A percentile compares a stretch with the other conserved stretches of the same genome.
Evolutionary conservation across 2,797 vertebrate genomes (phyloP).

Genomic region (Tolypeutes matacus): DNA sequence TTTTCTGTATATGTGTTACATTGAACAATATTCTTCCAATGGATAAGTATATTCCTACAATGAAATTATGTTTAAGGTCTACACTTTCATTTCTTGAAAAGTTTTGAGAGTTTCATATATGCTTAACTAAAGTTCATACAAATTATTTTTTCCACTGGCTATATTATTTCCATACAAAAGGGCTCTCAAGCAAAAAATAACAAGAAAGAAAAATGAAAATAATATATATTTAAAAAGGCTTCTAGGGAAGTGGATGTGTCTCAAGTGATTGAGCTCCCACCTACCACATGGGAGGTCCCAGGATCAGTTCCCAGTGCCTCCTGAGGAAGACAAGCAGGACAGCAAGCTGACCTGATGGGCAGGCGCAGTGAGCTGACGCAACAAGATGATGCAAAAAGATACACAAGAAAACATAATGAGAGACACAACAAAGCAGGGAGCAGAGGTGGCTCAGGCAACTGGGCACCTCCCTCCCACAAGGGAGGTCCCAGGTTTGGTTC

Average conservation of each 20-base stretch:
- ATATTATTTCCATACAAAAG: not conserved
- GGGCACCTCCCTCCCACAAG: too few species aligned
- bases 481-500: too few species aligned
- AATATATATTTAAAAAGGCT: not conserved
- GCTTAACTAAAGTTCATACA: not conserved
- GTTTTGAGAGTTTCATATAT: slow-evolving; percentile 23
- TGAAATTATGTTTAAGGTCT: not conserved
- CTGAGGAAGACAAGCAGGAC: too few species aligned
- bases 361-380: too few species aligned
- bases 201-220: not conserved
- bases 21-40: not conserved
- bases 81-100: not conserved
- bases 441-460: too few species aligned
- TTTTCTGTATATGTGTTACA: not conserved
- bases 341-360: too few species aligned
- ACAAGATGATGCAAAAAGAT: too few species aligned
- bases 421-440: too few species aligned
- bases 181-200: slow-evolving; percentile 1
- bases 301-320: too few species aligned
- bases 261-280: too few species aligned
- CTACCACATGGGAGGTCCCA: too few species aligned
- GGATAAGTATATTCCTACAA: not conserved
- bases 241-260: not conserved
- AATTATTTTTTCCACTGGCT: not conserved
- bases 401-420: too few species aligned